Evolutionary conservation across 2,888 invertebrate species (phyloP).

Genomic region (Ecliptopera silaceata): DNA sequence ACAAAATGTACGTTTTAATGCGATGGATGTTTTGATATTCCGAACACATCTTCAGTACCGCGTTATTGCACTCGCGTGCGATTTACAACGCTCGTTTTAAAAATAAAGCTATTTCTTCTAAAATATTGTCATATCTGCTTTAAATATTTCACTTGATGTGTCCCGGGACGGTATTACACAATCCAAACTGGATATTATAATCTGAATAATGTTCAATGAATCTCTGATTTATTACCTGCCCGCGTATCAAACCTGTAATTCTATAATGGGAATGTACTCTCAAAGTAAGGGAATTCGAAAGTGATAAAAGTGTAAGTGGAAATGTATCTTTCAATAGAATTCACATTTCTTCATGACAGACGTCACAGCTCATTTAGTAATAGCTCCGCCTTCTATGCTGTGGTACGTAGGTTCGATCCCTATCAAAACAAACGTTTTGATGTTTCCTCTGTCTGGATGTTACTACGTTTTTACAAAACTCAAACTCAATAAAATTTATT

Average conservation of each 20-base stretch:
- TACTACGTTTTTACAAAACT: too few relatives aligned
- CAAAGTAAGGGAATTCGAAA: neutral
- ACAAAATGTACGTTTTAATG: slow-evolving; percentile 59
- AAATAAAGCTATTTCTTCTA: slow-evolving; percentile 80
- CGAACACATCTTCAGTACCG: slow-evolving; percentile 59
- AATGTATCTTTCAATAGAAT: too few relatives aligned
- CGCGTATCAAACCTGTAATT: slow-evolving; percentile 30
- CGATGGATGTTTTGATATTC: slow-evolving; percentile 69
- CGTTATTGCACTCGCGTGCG: slow-evolving; percentile 72
- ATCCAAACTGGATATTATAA: slow-evolving; percentile 55
- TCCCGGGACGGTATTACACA: slow-evolving; percentile 71
- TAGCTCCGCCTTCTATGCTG: too few relatives aligned
- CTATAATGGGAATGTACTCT: slow-evolving; percentile 22
- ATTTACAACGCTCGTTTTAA: slow-evolving; percentile 77
- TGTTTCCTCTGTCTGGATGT: too few relatives aligned
- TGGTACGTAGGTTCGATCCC: too few relatives aligned
- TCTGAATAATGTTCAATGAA: slow-evolving; percentile 60
- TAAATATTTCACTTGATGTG: slow-evolving; percentile 79
- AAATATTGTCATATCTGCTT: slow-evolving; percentile 80
- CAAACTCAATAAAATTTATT: too few relatives aligned
- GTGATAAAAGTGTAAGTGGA: neutral
- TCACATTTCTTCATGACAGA: too few relatives aligned
- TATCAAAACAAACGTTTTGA: too few relatives aligned
- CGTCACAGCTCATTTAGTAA: too few relatives aligned
- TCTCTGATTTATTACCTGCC: slow-evolving; percentile 52